Conservation (phyloP, 2,113 vertebrate genomes). For the Chelonoidis abingdonii region DNA sequence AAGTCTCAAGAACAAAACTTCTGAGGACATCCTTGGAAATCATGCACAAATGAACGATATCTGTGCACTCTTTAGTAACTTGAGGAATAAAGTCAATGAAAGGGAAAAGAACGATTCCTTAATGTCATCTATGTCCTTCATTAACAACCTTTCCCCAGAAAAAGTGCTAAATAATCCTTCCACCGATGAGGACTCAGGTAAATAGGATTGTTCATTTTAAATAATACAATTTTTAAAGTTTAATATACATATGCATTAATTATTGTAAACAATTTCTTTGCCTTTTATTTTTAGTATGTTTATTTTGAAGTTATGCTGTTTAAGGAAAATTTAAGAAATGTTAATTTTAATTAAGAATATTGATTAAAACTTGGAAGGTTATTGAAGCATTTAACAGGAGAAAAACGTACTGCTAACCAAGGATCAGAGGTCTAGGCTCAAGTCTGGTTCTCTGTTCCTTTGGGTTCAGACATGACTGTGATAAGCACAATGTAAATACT, state of each 20-base stretch:
- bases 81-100: slow-evolving; percentile 32
- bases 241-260: not conserved
- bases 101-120: not conserved
- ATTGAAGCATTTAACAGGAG: not conserved
- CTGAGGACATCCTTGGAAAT: slow-evolving; percentile 27
- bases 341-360: not conserved
- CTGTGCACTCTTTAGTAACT: slow-evolving; percentile 36
- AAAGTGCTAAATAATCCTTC: not conserved
- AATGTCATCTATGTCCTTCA: not conserved
- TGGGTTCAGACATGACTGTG: not conserved
- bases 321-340: not conserved
- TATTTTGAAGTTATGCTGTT: not conserved
- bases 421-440: fast-evolving
- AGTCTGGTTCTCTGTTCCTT: not conserved
- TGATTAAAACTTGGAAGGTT: not conserved
- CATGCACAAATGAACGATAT: slow-evolving; percentile 48
- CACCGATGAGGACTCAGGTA: slow-evolving; percentile 48
- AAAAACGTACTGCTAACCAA: not conserved
- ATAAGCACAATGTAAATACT: not conserved
- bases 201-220: slow-evolving; percentile 6
- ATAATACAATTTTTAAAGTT: not conserved
- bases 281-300: not conserved
- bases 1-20: slow-evolving; percentile 45
- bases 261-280: not conserved
- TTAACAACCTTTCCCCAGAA: not conserved